Percentiles rank a stretch among this genome's conserved stretches.
Conservation (phyloP, 53 echinoderm and acorn worm genomes). For the Hippasteria phrygiana region DNA sequence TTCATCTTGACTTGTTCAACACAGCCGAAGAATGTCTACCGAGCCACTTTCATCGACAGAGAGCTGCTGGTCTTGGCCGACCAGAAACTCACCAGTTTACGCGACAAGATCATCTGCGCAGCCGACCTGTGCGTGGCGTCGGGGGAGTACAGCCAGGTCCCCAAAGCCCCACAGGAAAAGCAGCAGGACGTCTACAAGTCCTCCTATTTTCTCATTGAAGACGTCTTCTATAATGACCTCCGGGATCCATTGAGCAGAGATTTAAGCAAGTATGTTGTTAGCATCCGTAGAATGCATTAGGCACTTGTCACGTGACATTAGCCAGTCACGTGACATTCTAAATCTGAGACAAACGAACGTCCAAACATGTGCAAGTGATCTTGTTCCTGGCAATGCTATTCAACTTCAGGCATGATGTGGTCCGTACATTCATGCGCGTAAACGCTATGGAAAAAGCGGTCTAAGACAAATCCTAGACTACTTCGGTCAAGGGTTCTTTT, state of each 20-base stretch:
- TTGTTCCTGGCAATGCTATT: no score
- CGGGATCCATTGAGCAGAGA: conserved; percentile 80
- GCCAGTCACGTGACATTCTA: no score
- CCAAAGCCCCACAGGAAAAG: conserved; percentile 65
- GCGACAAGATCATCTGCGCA: conserved; percentile 84
- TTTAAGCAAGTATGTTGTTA: conserved; percentile 68
- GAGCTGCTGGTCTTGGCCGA: conserved; percentile 81
- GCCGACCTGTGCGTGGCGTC: conserved; percentile 78
- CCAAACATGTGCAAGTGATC: no score
- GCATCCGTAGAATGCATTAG: no score
- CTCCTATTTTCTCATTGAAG: conserved; percentile 89
- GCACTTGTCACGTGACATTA: no score
- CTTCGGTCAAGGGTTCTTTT: no score
- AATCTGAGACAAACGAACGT: no score
- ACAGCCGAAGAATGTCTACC: conserved; percentile 46
- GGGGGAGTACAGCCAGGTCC: conserved; percentile 80
- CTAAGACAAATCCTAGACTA: no score
- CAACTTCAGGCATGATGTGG: no score
- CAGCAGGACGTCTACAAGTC: conserved; percentile 88
- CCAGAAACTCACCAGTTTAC: conserved; percentile 71
- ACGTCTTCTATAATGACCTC: conserved; percentile 82
- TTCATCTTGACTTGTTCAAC: neutral
- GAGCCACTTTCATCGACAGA: conserved; percentile 63
- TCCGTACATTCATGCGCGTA: no score
- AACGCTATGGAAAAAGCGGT: no score